phyloP scores from a whole-genome alignment of 2,797 vertebrate species.

The Fistularia commersonii region DNA sequence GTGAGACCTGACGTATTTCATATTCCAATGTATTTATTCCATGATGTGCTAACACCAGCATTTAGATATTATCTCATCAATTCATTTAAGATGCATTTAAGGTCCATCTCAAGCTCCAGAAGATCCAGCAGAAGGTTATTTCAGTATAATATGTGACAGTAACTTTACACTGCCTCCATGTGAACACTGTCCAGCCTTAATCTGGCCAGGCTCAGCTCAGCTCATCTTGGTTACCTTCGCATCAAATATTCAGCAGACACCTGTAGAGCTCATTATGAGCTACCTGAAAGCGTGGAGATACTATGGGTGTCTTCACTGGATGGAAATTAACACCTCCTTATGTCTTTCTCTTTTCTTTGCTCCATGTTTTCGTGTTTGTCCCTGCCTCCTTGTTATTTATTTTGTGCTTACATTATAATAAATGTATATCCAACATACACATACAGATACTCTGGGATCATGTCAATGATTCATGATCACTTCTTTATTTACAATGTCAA shows the following conservation, averaged over 20 bases:
- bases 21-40: too few species aligned
- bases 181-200: conserved; percentile 6
- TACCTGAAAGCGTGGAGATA: conserved; percentile 28
- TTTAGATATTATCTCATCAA: too few species aligned
- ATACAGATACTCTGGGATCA: conserved; percentile 13
- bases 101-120: too few species aligned
- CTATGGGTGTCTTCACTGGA: conserved; percentile 29
- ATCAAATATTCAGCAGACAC: conserved; percentile 69
- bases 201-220: conserved; percentile 12
- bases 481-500: too few species aligned
- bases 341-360: not conserved
- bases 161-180: conserved; percentile 38
- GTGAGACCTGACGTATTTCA: too few species aligned
- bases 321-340: conserved; percentile 45
- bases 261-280: conserved; percentile 43
- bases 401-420: not conserved
- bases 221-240: conserved; percentile 43
- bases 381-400: conserved; percentile 13
- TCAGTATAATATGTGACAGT: conserved; percentile 27
- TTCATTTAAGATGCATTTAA: too few species aligned
- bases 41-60: too few species aligned
- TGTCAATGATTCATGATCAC: too few species aligned
- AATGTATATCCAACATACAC: conserved; percentile 23
- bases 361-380: conserved; percentile 2
- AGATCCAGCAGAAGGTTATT: too few species aligned